A percentile compares a stretch with the other conserved stretches of the same genome.
Conservation (phyloP, 2,888 invertebrate species). For the Hetaerina titia region DNA sequence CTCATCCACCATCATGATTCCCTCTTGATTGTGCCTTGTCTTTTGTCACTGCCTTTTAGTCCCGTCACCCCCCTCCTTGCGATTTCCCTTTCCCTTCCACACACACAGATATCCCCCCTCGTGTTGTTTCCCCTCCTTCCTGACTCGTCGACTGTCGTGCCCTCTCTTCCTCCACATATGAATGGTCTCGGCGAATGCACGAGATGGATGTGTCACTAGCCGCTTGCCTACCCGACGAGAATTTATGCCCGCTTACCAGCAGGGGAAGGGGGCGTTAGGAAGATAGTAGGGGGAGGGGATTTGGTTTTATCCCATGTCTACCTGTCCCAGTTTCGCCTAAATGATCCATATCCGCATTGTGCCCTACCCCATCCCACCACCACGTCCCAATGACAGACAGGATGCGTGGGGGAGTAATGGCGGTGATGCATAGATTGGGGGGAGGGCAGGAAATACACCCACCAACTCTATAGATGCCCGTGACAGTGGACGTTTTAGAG, state of each 20-base stretch:
- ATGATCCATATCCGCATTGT: not conserved
- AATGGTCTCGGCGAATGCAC: not conserved
- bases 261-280: not conserved
- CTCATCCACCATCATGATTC: not conserved
- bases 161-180: not conserved
- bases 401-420: not conserved
- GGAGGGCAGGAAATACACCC: not conserved
- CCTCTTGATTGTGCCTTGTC: not conserved
- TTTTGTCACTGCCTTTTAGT: slow-evolving; percentile 21
- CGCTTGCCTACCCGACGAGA: not conserved
- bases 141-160: not conserved
- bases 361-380: not conserved
- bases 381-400: not conserved
- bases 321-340: slow-evolving; percentile 7
- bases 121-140: not conserved
- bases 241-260: not conserved
- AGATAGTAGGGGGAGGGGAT: not conserved
- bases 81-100: not conserved
- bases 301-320: not conserved
- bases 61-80: not conserved
- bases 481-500: not conserved
- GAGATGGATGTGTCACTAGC: not conserved
- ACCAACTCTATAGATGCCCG: not conserved
- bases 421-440: not conserved
- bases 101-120: not conserved